Evolutionary conservation across 2,888 invertebrate species (phyloP).

Genomic region (Priocnemis perturbator): DNA sequence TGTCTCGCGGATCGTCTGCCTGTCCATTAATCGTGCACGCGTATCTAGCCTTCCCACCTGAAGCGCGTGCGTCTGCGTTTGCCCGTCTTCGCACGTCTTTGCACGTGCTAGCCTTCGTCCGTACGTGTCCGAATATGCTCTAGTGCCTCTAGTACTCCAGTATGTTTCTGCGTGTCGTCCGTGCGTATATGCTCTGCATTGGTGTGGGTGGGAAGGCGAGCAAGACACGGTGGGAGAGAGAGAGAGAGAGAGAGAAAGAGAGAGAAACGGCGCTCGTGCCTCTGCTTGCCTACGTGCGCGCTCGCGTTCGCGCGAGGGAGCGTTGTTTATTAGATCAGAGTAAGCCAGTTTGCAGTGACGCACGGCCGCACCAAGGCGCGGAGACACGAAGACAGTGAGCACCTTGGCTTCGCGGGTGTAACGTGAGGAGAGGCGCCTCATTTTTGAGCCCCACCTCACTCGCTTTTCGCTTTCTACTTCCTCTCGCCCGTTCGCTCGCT

Average conservation of each 20-base stretch:
- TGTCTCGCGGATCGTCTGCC: neutral
- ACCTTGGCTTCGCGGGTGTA: constrained; percentile 53
- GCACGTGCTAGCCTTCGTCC: neutral
- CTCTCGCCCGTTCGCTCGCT: neutral
- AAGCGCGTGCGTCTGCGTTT: neutral
- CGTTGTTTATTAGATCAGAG: constrained; percentile 72
- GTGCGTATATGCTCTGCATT: no score
- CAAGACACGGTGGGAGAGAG: no score
- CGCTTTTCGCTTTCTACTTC: neutral
- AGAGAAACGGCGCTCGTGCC: constrained; percentile 14
- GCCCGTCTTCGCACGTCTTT: neutral
- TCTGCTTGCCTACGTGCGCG: constrained; percentile 22
- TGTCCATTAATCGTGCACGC: neutral
- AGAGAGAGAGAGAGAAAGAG: neutral
- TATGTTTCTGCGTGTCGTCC: no score
- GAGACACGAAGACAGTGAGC: constrained; percentile 55
- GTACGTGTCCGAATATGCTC: no score
- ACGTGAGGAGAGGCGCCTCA: constrained; percentile 20
- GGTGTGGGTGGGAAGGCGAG: no score
- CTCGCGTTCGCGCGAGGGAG: constrained; percentile 29
- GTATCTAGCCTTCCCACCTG: neutral
- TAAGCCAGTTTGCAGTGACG: constrained; percentile 72
- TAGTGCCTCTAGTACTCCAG: no score
- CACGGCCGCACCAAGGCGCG: constrained; percentile 53
- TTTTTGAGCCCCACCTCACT: neutral